phyloP scores from a whole-genome alignment of 2,797 vertebrate species.

The Amniataba percoides region DNA sequence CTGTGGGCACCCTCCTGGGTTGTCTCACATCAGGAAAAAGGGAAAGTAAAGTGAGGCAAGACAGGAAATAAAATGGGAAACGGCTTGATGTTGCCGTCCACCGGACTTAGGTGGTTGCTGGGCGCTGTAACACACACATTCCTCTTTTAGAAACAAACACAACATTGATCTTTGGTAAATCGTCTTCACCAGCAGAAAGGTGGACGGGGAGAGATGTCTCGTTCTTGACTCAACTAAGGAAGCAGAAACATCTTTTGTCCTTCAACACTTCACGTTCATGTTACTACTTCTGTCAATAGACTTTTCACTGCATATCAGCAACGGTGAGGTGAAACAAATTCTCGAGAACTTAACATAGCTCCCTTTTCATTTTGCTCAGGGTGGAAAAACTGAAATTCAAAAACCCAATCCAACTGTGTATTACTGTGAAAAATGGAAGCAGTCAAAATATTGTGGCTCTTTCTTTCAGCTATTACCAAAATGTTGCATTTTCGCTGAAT shows the following conservation, averaged over 20 bases:
- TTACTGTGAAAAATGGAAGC: neutral
- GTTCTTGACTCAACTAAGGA: slow-evolving; percentile 26
- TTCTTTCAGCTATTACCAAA: neutral
- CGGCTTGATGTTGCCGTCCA: neutral
- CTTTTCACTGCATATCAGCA: slow-evolving; percentile 3
- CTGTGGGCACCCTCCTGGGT: neutral
- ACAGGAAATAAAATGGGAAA: neutral
- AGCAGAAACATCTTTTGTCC: slow-evolving; percentile 3
- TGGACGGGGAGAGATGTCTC: neutral
- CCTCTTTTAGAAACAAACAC: slow-evolving; percentile 33
- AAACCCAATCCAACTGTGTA: neutral
- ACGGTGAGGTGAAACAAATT: neutral
- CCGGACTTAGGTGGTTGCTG: neutral
- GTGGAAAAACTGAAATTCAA: neutral
- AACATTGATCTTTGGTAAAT: slow-evolving; percentile 41
- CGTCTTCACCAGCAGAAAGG: slow-evolving; percentile 10
- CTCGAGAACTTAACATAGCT: neutral
- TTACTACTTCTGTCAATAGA: neutral
- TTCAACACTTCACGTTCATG: neutral
- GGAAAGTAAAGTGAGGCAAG: neutral
- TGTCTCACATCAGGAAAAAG: neutral
- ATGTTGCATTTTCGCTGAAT: neutral
- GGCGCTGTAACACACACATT: neutral
- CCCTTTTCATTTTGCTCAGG: neutral
- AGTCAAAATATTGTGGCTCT: neutral